phyloP scores from a whole-genome alignment of 2,888 invertebrate species.

The Yponomeuta malinellus region DNA sequence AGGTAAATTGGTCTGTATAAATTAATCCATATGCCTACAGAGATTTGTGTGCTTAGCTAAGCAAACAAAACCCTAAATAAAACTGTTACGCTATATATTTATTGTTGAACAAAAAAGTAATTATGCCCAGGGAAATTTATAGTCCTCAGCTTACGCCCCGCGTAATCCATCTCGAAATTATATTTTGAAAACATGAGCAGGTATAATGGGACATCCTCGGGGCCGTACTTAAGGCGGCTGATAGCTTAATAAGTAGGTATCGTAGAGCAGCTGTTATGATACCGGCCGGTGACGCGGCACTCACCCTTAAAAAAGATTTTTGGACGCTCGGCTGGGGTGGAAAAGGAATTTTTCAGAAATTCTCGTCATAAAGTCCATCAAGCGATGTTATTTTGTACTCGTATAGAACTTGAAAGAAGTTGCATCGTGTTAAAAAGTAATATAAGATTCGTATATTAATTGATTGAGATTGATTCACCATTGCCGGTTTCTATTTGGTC shows the following conservation, averaged over 20 bases:
- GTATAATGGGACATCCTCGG: constrained; percentile 40
- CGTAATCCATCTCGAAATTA: constrained; percentile 53
- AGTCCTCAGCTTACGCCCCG: constrained; percentile 22
- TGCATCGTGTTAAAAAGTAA: no score
- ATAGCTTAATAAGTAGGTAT: constrained; percentile 72
- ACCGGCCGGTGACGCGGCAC: constrained; percentile 66
- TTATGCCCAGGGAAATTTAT: constrained; percentile 35
- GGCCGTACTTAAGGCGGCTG: constrained; percentile 46
- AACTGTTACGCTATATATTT: background rate
- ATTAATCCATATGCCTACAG: no score
- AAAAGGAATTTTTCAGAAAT: constrained; percentile 30
- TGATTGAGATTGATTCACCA: no score
- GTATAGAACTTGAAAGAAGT: no score
- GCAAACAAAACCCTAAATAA: background rate
- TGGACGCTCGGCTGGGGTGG: constrained; percentile 30
- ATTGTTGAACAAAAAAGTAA: constrained; percentile 31
- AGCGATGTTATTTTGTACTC: no score
- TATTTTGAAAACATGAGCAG: constrained; percentile 67
- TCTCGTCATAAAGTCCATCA: background rate
- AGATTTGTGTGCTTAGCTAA: background rate
- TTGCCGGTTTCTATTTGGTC: no score
- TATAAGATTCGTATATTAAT: no score
- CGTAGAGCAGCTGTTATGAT: constrained; percentile 73
- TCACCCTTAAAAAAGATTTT: constrained; percentile 61
- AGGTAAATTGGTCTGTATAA: no score